A percentile compares a stretch with the other conserved stretches of the same genome.
phyloP scores from a whole-genome alignment of 2,888 invertebrate genomes.

The Latrodectus hesperus region DNA sequence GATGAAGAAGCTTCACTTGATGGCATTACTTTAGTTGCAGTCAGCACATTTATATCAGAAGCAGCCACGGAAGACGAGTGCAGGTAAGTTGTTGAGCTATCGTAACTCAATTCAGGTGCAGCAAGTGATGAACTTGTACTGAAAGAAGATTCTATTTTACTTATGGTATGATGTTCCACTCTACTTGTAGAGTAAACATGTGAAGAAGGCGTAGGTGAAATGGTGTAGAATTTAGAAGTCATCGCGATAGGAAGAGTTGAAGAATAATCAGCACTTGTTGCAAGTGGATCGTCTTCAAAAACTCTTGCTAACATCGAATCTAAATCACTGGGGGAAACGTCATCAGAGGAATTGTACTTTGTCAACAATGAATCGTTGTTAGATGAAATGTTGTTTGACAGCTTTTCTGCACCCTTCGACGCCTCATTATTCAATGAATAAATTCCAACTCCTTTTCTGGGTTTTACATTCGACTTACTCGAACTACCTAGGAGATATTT shows the following conservation, averaged over 20 bases:
- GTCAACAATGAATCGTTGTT: neutral
- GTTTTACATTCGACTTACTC: constrained; percentile 52
- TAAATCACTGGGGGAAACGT: constrained; percentile 9
- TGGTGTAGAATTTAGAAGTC: neutral
- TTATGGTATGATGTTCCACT: neutral
- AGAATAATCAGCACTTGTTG: neutral
- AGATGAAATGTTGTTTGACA: neutral
- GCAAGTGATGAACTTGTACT: neutral
- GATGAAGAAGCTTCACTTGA: neutral
- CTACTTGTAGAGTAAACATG: neutral
- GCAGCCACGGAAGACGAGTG: neutral
- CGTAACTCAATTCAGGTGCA: neutral
- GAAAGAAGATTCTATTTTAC: neutral
- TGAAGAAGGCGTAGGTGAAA: constrained; percentile 4
- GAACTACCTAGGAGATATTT: neutral
- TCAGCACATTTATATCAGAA: neutral
- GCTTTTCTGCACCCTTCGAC: too few relatives aligned
- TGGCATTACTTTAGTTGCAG: neutral
- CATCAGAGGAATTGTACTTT: neutral
- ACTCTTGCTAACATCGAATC: constrained; percentile 38
- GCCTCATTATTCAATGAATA: neutral
- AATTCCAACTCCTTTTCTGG: constrained; percentile 56
- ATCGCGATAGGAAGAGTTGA: neutral
- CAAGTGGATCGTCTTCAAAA: constrained; percentile 41
- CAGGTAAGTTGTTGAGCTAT: neutral